Percentiles rank a stretch among this genome's conserved stretches.
Conservation (phyloP, 1,140 invertebrate species). For the Calephelis virginiensis region DNA sequence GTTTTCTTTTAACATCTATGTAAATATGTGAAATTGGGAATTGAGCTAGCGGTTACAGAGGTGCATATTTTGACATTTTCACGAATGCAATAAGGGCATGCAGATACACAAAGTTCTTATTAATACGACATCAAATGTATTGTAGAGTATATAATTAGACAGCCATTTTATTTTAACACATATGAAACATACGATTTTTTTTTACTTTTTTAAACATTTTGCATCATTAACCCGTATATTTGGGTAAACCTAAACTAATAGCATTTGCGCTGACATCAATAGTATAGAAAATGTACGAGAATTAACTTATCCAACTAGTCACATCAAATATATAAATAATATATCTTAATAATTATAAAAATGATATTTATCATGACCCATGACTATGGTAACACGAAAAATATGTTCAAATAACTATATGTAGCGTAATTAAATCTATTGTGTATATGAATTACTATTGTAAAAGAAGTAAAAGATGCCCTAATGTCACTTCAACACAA, state of each 20-base stretch:
- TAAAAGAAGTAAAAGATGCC: background rate
- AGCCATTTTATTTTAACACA: background rate
- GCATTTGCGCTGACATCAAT: conserved; percentile 1
- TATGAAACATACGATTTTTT: background rate
- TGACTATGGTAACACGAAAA: background rate
- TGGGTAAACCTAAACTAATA: conserved; percentile 1
- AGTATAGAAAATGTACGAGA: background rate
- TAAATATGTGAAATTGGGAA: conserved; percentile 26
- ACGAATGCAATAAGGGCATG: background rate
- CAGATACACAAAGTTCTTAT: conserved; percentile 3
- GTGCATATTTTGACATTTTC: conserved; percentile 22
- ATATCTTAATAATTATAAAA: background rate
- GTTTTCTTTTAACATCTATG: conserved; percentile 61
- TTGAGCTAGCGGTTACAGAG: conserved; percentile 48
- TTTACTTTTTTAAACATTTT: conserved; percentile 5
- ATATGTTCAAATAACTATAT: background rate
- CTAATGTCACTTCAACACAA: background rate
- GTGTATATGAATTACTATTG: no score
- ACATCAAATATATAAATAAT: background rate
- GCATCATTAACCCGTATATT: background rate
- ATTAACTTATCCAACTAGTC: background rate
- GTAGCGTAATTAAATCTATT: background rate
- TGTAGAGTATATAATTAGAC: background rate
- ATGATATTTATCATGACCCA: background rate
- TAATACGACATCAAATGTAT: conserved; percentile 2